Conservation (phyloP, 2,888 invertebrate genomes). For the Lampropteryx suffumata region DNA sequence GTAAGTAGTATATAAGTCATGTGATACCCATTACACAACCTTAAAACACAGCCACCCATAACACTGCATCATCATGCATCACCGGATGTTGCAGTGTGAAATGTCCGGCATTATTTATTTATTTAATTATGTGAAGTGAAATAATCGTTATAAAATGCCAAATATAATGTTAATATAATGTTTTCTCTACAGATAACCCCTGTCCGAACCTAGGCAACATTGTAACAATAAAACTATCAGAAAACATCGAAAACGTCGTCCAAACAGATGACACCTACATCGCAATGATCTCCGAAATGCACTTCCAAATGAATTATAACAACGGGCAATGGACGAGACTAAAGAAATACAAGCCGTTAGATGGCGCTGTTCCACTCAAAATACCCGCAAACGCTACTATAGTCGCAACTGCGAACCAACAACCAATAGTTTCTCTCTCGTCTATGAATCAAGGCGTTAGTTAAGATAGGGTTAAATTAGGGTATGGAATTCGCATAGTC, state of each 20-base stretch:
- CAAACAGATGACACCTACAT: conserved; percentile 92
- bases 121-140: no score
- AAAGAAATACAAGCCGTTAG: conserved; percentile 93
- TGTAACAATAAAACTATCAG: conserved; percentile 97
- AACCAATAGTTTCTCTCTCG: conserved; percentile 70
- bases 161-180: no score
- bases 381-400: conserved; percentile 69
- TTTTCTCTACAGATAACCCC: conserved; percentile 90
- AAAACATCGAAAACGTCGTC: conserved; percentile 93
- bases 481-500: conserved; percentile 17
- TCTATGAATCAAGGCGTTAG: conserved; percentile 65
- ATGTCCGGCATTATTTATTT: no score
- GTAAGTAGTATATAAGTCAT: no score
- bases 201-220: conserved; percentile 98
- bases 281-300: conserved; percentile 94
- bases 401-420: conserved; percentile 68
- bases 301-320: conserved; percentile 99
- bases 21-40: no score
- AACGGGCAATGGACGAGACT: conserved; percentile 98
- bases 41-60: no score
- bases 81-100: no score
- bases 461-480: conserved; percentile 39
- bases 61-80: no score
- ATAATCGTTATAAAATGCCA: no score
- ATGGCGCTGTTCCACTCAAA: conserved; percentile 77